A percentile compares a stretch with the other conserved stretches of the same genome.
Conservation (phyloP, 2,113 vertebrate species). For the Phycodurus eques region DNA sequence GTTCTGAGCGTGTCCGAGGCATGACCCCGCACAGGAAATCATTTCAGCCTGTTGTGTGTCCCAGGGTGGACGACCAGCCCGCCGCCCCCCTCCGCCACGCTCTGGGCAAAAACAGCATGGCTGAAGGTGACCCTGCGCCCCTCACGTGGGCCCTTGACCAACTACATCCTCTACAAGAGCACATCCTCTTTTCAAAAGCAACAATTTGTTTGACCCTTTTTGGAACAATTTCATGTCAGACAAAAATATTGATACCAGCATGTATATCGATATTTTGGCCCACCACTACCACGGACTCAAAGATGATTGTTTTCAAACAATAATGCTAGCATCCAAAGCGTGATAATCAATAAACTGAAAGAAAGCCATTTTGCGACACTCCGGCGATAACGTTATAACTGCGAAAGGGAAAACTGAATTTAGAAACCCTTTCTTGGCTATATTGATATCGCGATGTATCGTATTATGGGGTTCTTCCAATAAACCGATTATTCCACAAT, state of each 20-base stretch:
- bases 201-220: background rate
- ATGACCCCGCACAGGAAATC: constrained; percentile 79
- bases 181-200: constrained; percentile 21
- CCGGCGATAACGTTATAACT: too few species aligned
- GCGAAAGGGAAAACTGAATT: too few species aligned
- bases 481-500: too few species aligned
- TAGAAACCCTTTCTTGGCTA: too few species aligned
- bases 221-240: background rate
- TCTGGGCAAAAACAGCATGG: constrained; percentile 78
- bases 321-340: too few species aligned
- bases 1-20: constrained; percentile 70
- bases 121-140: constrained; percentile 81
- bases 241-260: too few species aligned
- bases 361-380: too few species aligned
- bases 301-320: too few species aligned
- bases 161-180: constrained; percentile 48
- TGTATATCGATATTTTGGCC: background rate
- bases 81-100: background rate
- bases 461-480: too few species aligned
- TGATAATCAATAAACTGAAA: too few species aligned
- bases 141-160: background rate
- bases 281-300: too few species aligned
- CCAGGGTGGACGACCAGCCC: constrained; percentile 30
- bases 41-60: constrained; percentile 73
- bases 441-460: too few species aligned